phyloP scores from a whole-genome alignment of 2,113 vertebrate species.

The Lamprotornis superbus region DNA sequence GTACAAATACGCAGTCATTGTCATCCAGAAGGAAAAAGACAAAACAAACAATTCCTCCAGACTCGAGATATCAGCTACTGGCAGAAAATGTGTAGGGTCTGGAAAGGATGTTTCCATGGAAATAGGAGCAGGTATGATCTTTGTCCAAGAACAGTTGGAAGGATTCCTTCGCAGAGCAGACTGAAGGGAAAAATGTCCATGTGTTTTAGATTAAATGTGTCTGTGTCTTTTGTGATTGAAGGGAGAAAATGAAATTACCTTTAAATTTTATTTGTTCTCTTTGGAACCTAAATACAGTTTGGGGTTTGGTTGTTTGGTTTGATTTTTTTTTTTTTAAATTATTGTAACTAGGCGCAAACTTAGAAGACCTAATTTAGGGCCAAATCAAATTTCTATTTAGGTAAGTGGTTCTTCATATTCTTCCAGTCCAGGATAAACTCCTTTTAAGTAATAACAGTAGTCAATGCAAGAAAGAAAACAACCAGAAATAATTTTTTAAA shows the following conservation, averaged over 20 bases:
- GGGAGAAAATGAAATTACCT: slow-evolving; percentile 30
- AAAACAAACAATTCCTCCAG: slow-evolving; percentile 39
- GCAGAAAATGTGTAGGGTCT: slow-evolving; percentile 48
- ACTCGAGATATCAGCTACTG: slow-evolving; percentile 55
- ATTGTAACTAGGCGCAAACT: neutral
- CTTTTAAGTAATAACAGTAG: neutral
- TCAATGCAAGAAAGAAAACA: neutral
- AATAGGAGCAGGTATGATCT: slow-evolving; percentile 74
- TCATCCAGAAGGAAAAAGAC: slow-evolving; percentile 78
- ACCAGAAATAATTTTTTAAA: neutral
- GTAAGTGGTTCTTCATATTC: neutral
- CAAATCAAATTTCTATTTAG: neutral
- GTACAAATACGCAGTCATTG: slow-evolving; percentile 77
- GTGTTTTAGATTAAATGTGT: slow-evolving; percentile 23
- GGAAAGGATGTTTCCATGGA: slow-evolving; percentile 63
- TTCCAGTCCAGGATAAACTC: neutral
- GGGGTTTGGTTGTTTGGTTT: neutral
- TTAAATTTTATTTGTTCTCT: slow-evolving; percentile 25
- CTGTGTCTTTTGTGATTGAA: slow-evolving; percentile 6
- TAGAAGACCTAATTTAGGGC: neutral
- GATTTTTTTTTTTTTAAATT: neutral
- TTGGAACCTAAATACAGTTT: neutral
- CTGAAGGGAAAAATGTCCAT: neutral
- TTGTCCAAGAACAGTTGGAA: slow-evolving; percentile 32
- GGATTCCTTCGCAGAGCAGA: neutral